Conservation (phyloP, 2,113 vertebrate species). For the Anoplopoma fimbria region DNA sequence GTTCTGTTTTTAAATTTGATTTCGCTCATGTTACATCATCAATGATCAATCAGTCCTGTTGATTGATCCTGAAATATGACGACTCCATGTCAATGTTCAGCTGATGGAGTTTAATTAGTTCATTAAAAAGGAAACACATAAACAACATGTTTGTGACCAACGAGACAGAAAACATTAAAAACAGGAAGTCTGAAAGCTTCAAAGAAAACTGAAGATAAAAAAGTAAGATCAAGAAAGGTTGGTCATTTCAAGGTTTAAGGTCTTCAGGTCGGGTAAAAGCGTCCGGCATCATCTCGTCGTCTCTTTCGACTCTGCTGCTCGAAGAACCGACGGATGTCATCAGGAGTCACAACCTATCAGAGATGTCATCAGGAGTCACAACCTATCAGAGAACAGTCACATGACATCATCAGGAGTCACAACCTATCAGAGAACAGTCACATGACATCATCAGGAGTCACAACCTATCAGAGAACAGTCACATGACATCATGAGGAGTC, state of each 20-base stretch:
- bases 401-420: not conserved
- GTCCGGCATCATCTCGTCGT: slow-evolving; percentile 72
- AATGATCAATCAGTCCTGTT: not conserved
- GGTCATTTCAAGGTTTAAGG: not conserved
- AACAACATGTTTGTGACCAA: not conserved
- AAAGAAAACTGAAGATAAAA: not conserved
- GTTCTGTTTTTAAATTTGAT: too few species aligned
- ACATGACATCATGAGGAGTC: too few species aligned
- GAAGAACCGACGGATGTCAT: slow-evolving; percentile 97
- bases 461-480: too few species aligned
- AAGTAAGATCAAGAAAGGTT: not conserved
- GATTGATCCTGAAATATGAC: not conserved
- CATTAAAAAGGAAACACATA: slow-evolving; percentile 33
- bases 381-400: not conserved
- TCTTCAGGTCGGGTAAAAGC: slow-evolving; percentile 77
- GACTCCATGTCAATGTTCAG: not conserved
- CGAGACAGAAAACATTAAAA: not conserved
- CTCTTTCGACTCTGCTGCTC: slow-evolving; percentile 94
- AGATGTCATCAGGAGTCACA: not conserved
- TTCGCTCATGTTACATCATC: too few species aligned
- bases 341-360: slow-evolving; percentile 93
- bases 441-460: not conserved
- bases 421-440: not conserved
- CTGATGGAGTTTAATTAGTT: slow-evolving; percentile 40
- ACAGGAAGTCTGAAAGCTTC: not conserved